phyloP scores from a whole-genome alignment of 2,113 vertebrate genomes.

The Pluvianellus socialis region DNA sequence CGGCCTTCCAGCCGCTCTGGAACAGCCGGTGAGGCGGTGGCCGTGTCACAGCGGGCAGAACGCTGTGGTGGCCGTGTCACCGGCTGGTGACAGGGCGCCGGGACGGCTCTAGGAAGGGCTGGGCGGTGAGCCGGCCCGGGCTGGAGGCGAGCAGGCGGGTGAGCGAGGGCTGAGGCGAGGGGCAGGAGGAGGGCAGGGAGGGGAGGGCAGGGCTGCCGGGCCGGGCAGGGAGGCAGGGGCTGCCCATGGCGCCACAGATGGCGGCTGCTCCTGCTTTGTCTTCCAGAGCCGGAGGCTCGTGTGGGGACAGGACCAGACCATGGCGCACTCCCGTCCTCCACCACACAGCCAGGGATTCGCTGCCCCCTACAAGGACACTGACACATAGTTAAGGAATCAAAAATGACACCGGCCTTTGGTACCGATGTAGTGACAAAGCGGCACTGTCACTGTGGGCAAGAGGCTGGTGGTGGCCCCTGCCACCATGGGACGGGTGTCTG shows the following conservation, averaged over 20 bases:
- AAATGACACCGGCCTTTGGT: too few species aligned
- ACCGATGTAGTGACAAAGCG: too few species aligned
- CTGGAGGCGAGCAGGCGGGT: not conserved
- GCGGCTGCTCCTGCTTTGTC: not conserved
- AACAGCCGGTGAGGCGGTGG: too few species aligned
- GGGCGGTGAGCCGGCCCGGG: not conserved
- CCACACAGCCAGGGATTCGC: not conserved
- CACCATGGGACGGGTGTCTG: too few species aligned
- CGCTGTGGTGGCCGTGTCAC: too few species aligned
- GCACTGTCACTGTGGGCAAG: too few species aligned
- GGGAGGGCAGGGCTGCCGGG: not conserved
- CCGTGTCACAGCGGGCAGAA: not conserved
- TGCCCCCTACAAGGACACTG: too few species aligned
- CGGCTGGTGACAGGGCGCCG: not conserved
- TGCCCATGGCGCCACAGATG: fast-evolving
- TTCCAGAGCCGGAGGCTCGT: not conserved
- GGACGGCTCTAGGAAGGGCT: not conserved
- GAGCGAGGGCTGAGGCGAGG: not conserved
- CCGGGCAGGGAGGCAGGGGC: fast-evolving
- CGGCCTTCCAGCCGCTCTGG: not conserved
- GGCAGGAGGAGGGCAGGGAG: not conserved
- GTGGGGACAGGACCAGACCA: not conserved
- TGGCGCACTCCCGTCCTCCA: not conserved
- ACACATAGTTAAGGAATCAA: too few species aligned
- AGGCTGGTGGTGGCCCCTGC: too few species aligned